Evolutionary conservation across 2,888 invertebrate genomes (phyloP).

Genomic region (Venusia cambrica): DNA sequence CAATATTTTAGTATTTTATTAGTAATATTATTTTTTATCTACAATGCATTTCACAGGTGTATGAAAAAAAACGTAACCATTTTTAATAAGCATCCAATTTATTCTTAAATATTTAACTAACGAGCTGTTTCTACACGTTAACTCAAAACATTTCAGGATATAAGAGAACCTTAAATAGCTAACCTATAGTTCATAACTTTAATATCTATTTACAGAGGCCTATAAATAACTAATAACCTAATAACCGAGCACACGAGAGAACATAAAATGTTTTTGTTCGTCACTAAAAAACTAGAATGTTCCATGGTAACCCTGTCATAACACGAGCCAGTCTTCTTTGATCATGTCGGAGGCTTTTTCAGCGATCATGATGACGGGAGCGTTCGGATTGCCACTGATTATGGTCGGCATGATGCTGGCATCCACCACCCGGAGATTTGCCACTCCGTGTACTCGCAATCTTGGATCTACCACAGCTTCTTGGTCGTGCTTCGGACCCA

Average conservation of each 20-base stretch:
- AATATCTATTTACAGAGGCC: conserved; percentile 30
- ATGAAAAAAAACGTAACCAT: conserved; percentile 1
- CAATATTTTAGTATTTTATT: too few relatives aligned
- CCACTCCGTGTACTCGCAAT: conserved; percentile 88
- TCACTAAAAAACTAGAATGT: conserved; percentile 28
- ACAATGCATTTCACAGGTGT: too few relatives aligned
- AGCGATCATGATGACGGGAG: conserved; percentile 94
- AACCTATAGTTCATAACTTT: conserved; percentile 1
- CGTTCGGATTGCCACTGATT: conserved; percentile 94
- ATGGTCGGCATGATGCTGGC: conserved; percentile 95
- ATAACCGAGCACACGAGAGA: conserved; percentile 13
- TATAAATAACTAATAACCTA: conserved; percentile 23
- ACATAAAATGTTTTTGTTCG: conserved; percentile 24
- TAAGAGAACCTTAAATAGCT: conserved; percentile 16
- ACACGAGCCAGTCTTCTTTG: conserved; percentile 89
- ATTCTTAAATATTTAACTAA: conserved; percentile 13
- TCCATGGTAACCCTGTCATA: conserved; percentile 59
- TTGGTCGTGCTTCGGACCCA: conserved; percentile 89
- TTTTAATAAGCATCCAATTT: conserved; percentile 12
- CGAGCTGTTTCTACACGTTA: not conserved
- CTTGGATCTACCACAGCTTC: conserved; percentile 91
- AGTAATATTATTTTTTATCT: too few relatives aligned
- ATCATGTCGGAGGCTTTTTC: conserved; percentile 95
- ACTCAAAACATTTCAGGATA: conserved; percentile 12
- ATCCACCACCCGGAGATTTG: conserved; percentile 89